Evolutionary conservation across 2,888 invertebrate genomes (phyloP).

Genomic region (Malachius bipustulatus): DNA sequence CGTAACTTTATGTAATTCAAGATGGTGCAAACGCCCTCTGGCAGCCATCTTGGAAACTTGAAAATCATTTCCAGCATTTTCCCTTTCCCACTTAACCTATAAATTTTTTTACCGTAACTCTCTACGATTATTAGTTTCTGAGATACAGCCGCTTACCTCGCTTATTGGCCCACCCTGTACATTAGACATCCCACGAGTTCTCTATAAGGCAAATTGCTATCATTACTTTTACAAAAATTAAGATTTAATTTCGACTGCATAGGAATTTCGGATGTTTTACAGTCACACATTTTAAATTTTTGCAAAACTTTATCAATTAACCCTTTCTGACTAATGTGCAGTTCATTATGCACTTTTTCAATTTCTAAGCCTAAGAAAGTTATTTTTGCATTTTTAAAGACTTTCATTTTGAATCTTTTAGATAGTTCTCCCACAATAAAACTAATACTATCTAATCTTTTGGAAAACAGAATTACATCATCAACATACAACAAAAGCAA

Average conservation of each 20-base stretch:
- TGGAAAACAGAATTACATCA: slow-evolving; percentile 12
- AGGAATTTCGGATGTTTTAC: slow-evolving; percentile 12
- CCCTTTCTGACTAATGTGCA: slow-evolving; percentile 15
- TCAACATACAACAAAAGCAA: slow-evolving; percentile 14
- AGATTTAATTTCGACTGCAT: slow-evolving; percentile 15
- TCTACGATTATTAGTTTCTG: too few relatives aligned
- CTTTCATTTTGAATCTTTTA: slow-evolving; percentile 10
- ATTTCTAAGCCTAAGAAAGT: slow-evolving; percentile 15
- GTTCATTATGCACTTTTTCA: slow-evolving; percentile 9
- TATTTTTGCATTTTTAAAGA: slow-evolving; percentile 14
- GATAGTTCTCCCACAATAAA: slow-evolving; percentile 12
- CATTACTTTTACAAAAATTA: neutral
- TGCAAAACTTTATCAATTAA: slow-evolving; percentile 16
- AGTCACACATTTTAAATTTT: slow-evolving; percentile 16
- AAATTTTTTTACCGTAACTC: too few relatives aligned
- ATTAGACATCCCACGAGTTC: neutral
- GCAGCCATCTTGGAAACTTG: too few relatives aligned
- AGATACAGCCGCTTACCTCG: too few relatives aligned
- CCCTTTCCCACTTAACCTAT: too few relatives aligned
- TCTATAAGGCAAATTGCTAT: neutral
- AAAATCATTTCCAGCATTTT: too few relatives aligned
- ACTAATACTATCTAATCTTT: too few relatives aligned
- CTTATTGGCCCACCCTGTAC: too few relatives aligned
- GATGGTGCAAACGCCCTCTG: too few relatives aligned
- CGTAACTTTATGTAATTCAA: too few relatives aligned